These are phyloP conservation scores for Oophaga pumilio DNA, from an alignment of 2,113 vertebrate species.

Conservation along the genomic window DNA sequence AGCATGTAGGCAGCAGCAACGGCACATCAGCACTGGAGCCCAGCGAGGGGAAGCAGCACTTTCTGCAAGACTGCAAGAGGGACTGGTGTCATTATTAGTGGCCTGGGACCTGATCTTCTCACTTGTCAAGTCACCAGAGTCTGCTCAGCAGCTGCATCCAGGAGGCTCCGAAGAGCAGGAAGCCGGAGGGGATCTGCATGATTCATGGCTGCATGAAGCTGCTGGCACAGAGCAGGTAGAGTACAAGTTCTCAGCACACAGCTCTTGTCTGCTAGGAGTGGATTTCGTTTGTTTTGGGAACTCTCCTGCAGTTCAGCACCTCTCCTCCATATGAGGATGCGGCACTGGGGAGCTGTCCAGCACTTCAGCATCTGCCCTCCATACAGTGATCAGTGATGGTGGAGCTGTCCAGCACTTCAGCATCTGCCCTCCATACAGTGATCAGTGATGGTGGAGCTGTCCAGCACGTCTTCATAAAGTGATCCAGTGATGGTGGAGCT, in stretches of 20 bases:
- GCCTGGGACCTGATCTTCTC: neutral
- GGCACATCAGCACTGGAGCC: conserved; percentile 19
- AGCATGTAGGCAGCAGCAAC: neutral
- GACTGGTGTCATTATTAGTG: neutral
- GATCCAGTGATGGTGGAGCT: neutral
- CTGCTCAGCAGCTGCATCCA: neutral
- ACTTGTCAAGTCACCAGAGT: neutral
- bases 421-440: neutral
- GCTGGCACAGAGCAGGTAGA: neutral
- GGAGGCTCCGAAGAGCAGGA: neutral
- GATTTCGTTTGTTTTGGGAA: neutral
- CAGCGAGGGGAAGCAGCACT: neutral
- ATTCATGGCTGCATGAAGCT: neutral
- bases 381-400: no score
- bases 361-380: neutral
- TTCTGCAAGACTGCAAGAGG: neutral
- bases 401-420: neutral
- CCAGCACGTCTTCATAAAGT: neutral
- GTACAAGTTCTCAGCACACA: neutral
- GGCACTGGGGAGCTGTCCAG: neutral
- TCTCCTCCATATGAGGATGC: neutral
- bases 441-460: neutral
- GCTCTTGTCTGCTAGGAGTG: neutral
- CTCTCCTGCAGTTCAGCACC: neutral
- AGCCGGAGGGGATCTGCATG: neutral